phyloP scores from a whole-genome alignment of 2,888 invertebrate species.

The Eledone cirrhosa region DNA sequence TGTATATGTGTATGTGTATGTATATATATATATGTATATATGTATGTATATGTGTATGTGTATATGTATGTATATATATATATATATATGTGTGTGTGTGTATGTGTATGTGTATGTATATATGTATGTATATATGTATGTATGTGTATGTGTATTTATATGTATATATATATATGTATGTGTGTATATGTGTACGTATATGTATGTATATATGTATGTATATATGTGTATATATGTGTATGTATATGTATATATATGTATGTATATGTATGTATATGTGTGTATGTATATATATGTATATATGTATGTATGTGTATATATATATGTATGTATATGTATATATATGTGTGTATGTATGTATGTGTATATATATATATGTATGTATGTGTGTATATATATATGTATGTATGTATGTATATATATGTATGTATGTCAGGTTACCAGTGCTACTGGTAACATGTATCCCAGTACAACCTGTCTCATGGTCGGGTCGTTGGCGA shows the following conservation, averaged over 20 bases:
- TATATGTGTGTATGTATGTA: too few relatives aligned
- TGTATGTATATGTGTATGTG: neutral
- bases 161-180: neutral
- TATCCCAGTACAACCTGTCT: too few relatives aligned
- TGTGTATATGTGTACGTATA: conserved; percentile 15
- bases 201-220: neutral
- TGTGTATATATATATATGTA: too few relatives aligned
- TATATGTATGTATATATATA: conserved; percentile 11
- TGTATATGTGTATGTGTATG: neutral
- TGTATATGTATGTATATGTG: neutral
- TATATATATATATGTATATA: neutral
- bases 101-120: too few relatives aligned
- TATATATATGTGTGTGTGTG: neutral
- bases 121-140: too few relatives aligned
- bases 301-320: too few relatives aligned
- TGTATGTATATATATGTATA: neutral
- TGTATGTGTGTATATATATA: conserved; percentile 17
- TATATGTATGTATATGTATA: too few relatives aligned
- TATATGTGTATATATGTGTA: neutral
- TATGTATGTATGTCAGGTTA: neutral
- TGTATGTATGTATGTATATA: neutral
- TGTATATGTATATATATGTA: neutral
- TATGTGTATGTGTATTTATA: neutral
- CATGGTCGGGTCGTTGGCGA: too few relatives aligned
- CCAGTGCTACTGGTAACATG: too few relatives aligned